A percentile compares a stretch with the other conserved stretches of the same genome.
Conservation (phyloP, 30 jellyfish, hydroid and myxozoan species). For the Euphysa ruthae region DNA sequence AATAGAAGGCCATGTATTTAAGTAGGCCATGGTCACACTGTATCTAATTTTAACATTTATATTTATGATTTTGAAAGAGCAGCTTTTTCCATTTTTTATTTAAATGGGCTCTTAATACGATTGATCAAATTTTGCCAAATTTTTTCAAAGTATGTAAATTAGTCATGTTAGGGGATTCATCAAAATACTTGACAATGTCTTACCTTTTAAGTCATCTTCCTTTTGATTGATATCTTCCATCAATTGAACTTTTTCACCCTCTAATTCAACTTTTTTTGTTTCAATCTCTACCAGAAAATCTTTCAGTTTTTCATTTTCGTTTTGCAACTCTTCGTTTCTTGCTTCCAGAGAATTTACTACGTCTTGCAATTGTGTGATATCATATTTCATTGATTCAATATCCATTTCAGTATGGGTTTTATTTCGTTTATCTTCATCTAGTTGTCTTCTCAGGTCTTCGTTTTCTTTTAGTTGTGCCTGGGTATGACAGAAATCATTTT, state of each 20-base stretch:
- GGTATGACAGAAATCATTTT: neutral
- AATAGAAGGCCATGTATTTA: too few species aligned
- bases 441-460: neutral
- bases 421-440: neutral
- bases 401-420: constrained; percentile 9
- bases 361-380: constrained; percentile 9
- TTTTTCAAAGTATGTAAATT: too few species aligned
- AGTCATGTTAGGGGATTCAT: too few species aligned
- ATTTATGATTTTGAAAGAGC: too few species aligned
- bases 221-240: neutral
- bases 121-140: too few species aligned
- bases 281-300: neutral
- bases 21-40: too few species aligned
- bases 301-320: neutral
- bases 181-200: too few species aligned
- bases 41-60: too few species aligned
- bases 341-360: constrained; percentile 1
- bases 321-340: neutral
- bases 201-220: neutral
- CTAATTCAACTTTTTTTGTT: neutral
- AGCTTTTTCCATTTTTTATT: too few species aligned
- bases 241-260: neutral
- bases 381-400: constrained; percentile 9
- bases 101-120: too few species aligned
- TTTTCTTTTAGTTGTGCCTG: constrained; percentile 2